These are phyloP conservation scores for Phenganax subtilis DNA, from an alignment of 92 coral and sea anemone species.

Conservation along the genomic window DNA sequence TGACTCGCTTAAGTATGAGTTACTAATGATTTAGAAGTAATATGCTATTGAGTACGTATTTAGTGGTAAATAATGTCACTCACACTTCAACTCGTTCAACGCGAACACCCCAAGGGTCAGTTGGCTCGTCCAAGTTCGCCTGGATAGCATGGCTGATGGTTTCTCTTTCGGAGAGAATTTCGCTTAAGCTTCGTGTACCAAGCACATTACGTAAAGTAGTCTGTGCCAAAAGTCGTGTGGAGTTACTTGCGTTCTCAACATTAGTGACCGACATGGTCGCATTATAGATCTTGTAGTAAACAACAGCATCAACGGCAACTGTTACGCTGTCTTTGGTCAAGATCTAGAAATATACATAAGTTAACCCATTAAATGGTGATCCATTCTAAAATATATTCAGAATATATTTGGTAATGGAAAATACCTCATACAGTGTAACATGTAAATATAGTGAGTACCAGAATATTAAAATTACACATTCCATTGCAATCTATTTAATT, in stretches of 20 bases:
- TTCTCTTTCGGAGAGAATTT: conserved; percentile 67
- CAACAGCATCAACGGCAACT: conserved; percentile 78
- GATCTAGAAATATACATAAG: conserved; percentile 41
- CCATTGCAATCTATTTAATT: no score
- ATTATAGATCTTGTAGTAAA: conserved; percentile 67
- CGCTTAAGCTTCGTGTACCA: conserved; percentile 72
- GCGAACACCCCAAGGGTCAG: conserved; percentile 87
- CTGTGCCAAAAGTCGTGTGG: conserved; percentile 72
- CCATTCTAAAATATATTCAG: not conserved
- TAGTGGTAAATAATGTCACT: conserved; percentile 25
- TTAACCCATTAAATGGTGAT: not conserved
- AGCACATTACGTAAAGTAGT: conserved; percentile 71
- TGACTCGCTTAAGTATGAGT: no score
- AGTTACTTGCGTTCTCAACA: conserved; percentile 74
- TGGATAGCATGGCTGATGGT: conserved; percentile 68
- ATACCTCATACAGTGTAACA: no score
- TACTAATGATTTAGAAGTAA: no score
- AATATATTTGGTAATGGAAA: no score
- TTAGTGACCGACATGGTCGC: conserved; percentile 76
- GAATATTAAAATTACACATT: no score
- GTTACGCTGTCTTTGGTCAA: conserved; percentile 83
- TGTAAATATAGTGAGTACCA: no score
- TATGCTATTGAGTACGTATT: no score
- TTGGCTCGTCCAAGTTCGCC: conserved; percentile 72
- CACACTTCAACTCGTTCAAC: conserved; percentile 91